Conservation (phyloP, 2,888 invertebrate genomes). For the Cremastinae sp. region DNA sequence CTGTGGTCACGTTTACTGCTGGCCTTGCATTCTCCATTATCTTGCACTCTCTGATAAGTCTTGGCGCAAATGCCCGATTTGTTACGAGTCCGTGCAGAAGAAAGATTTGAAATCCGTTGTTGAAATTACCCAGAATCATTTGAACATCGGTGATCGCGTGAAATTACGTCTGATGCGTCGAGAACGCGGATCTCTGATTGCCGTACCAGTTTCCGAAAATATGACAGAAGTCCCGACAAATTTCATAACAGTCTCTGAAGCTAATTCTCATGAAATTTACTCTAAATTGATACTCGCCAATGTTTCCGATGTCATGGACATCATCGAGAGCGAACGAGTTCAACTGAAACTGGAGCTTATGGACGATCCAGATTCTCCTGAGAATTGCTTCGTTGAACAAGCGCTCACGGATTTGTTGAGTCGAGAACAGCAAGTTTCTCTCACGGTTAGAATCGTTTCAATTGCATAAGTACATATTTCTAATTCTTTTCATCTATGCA, state of each 20-base stretch:
- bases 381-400: constrained; percentile 92
- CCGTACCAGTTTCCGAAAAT: constrained; percentile 81
- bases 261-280: constrained; percentile 83
- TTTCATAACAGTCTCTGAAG: constrained; percentile 80
- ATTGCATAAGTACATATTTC: no score
- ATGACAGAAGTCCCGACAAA: constrained; percentile 70
- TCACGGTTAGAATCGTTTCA: constrained; percentile 50
- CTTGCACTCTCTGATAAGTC: constrained; percentile 91
- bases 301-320: constrained; percentile 85
- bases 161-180: constrained; percentile 93
- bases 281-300: constrained; percentile 90
- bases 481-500: no score
- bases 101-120: constrained; percentile 91
- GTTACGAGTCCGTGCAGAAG: constrained; percentile 90
- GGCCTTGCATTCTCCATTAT: constrained; percentile 97
- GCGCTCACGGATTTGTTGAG: constrained; percentile 86
- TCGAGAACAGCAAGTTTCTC: constrained; percentile 77
- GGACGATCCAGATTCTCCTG: constrained; percentile 88
- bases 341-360: constrained; percentile 82
- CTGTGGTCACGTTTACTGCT: constrained; percentile 98
- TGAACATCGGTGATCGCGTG: constrained; percentile 85
- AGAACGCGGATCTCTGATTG: constrained; percentile 84
- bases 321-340: constrained; percentile 87
- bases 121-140: constrained; percentile 81
- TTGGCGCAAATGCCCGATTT: constrained; percentile 95